Evolutionary conservation across 2,888 invertebrate species (phyloP), one percentile per base, ranked within the genome.

Genomic region (Salticus scenicus): DNA sequence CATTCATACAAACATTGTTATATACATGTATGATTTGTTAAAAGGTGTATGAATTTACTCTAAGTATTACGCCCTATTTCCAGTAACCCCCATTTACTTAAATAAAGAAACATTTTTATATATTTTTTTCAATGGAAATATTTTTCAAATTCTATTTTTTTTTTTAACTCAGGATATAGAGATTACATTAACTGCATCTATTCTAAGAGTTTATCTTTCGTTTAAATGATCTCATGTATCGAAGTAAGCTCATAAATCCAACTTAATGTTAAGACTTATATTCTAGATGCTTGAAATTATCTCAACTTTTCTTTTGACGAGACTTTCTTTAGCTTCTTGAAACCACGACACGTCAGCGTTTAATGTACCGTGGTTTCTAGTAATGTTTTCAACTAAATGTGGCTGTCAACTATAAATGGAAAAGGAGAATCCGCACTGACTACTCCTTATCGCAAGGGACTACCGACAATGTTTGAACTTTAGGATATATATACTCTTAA

Each of bases 361-460:
- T 57, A 81, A 74, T 81, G 81, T 69, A 63, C 67, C 69, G 63
- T 73, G 51, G 73, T 42, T 67, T 66, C 17, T 74, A 33, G 67
- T 74, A 74, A 81, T 81, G 81, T 81, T 81, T 81, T 42, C 74
- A 74, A 69, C 66, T 42, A 81, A 81, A 66, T 80, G 80, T 51
- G 27, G 47, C 72, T 69, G 74, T 70, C 70, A 51, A 30, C 66
- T 63, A 41, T 69, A 81, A 81, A 81, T 81, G 74, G 69, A 5
- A 47, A 71, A 57, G 80, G 31, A 73, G 27, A 80, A 73, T 47
- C 33, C 41, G 27, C 31, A 30, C n/a, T 31, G 64, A 24, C 20
- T 24, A 67, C 12, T 27, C 17, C 20, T 2, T 30, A 7, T 24
- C 47, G 24, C 63, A 14, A 27, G 57, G 70, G 70, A 77, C 17